Percentiles rank a stretch among this genome's conserved stretches.
phyloP scores from a whole-genome alignment of 1,140 invertebrate species.

The Marisa cornuarietis region DNA sequence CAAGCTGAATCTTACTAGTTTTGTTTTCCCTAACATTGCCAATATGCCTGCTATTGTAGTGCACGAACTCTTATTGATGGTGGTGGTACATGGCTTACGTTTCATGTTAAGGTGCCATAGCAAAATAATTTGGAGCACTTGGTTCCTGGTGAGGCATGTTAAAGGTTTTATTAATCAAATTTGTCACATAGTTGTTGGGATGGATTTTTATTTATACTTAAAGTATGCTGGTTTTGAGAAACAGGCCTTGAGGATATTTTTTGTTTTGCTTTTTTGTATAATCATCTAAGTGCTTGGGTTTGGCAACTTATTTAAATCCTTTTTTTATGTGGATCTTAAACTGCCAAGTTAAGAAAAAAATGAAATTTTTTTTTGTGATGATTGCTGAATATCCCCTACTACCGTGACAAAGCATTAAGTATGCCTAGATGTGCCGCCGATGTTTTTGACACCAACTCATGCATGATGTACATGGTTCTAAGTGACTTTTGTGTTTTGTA shows the following conservation, averaged over 20 bases:
- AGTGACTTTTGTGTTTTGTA: not conserved
- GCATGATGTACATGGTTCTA: not conserved
- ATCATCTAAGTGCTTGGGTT: too few relatives aligned
- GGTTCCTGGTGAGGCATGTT: not conserved
- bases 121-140: not conserved
- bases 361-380: not conserved
- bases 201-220: too few relatives aligned
- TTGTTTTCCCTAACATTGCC: not conserved
- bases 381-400: not conserved
- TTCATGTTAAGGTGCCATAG: not conserved
- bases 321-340: not conserved
- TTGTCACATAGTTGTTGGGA: too few relatives aligned
- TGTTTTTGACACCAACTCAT: not conserved
- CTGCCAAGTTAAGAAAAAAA: too few relatives aligned
- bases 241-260: too few relatives aligned
- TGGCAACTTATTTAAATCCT: not conserved
- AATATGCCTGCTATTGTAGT: not conserved
- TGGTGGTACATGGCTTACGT: not conserved
- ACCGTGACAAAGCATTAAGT: too few relatives aligned
- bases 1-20: not conserved
- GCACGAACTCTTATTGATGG: not conserved
- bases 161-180: not conserved
- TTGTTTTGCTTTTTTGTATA: too few relatives aligned
- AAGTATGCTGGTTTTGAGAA: too few relatives aligned
- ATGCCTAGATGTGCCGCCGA: not conserved